Conservation (phyloP, 1,140 invertebrate species). For the Medauroidea extradentata region DNA sequence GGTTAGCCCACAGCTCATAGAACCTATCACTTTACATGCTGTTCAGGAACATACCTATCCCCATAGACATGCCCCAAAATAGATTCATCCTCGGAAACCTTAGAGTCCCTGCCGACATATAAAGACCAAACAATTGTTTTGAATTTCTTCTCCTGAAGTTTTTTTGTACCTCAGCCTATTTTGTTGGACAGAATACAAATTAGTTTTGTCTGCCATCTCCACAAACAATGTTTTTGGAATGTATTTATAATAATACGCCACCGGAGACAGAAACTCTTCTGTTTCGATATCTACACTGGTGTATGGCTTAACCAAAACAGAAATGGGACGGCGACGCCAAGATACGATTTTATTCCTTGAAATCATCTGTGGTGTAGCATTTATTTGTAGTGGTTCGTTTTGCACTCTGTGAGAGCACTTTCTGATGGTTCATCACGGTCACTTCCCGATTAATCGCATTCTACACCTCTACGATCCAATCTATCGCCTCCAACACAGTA, state of each 20-base stretch:
- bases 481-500: not conserved
- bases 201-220: not conserved
- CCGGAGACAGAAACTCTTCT: not conserved
- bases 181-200: no score
- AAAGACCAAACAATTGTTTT: no score
- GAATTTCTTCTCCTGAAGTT: no score
- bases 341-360: not conserved
- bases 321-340: not conserved
- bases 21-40: conserved; percentile 5
- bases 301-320: not conserved
- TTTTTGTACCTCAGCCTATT: no score
- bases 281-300: not conserved
- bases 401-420: no score
- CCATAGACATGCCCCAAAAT: conserved; percentile 3
- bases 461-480: not conserved
- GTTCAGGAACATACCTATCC: conserved; percentile 4
- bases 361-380: not conserved
- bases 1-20: conserved; percentile 1
- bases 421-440: not conserved
- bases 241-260: conserved; percentile 3
- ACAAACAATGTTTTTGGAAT: not conserved
- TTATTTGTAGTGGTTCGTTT: not conserved
- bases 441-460: not conserved
- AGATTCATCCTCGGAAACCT: conserved; percentile 4
- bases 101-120: conserved; percentile 1